A percentile compares a stretch with the other conserved stretches of the same genome.
phyloP scores from a whole-genome alignment of 2,113 vertebrate genomes.

The Kryptolebias marmoratus region DNA sequence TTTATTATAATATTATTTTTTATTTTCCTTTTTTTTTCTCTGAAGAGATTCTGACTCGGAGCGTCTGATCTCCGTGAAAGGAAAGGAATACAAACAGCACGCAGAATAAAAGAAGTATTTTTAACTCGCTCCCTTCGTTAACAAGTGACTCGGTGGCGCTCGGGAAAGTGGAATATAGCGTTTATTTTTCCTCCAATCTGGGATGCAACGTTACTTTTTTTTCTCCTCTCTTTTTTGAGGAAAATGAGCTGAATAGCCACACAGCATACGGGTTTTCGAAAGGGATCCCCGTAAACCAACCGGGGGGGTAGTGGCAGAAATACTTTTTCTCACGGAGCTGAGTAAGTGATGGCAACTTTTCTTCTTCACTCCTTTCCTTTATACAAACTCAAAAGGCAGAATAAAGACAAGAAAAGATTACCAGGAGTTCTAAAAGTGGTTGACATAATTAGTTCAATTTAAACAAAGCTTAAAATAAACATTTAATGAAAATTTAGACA shows the following conservation, averaged over 20 bases:
- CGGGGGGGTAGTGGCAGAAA: slow-evolving; percentile 28
- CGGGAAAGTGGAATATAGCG: slow-evolving; percentile 54
- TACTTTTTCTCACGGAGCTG: slow-evolving; percentile 19
- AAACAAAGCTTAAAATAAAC: too few relatives aligned
- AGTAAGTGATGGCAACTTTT: slow-evolving; percentile 69
- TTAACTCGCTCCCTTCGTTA: slow-evolving; percentile 32
- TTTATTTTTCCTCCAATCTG: slow-evolving; percentile 4
- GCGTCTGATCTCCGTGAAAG: slow-evolving; percentile 34
- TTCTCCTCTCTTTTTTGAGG: slow-evolving; percentile 19
- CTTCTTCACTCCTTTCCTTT: background rate
- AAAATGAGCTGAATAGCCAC: slow-evolving; percentile 8
- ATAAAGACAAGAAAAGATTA: background rate
- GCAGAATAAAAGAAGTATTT: slow-evolving; percentile 47
- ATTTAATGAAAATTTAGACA: too few relatives aligned
- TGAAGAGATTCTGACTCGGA: slow-evolving; percentile 39
- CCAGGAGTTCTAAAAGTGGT: background rate
- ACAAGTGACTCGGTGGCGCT: slow-evolving; percentile 54
- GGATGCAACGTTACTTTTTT: slow-evolving; percentile 49
- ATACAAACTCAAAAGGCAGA: background rate
- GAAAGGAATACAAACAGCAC: slow-evolving; percentile 59
- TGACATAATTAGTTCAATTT: background rate
- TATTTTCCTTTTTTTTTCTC: slow-evolving; percentile 44
- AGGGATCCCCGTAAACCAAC: slow-evolving; percentile 38
- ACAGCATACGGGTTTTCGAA: slow-evolving; percentile 49
- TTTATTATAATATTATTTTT: slow-evolving; percentile 12